phyloP scores from a whole-genome alignment of 2,888 invertebrate species.

The Cephonodes hylas region DNA sequence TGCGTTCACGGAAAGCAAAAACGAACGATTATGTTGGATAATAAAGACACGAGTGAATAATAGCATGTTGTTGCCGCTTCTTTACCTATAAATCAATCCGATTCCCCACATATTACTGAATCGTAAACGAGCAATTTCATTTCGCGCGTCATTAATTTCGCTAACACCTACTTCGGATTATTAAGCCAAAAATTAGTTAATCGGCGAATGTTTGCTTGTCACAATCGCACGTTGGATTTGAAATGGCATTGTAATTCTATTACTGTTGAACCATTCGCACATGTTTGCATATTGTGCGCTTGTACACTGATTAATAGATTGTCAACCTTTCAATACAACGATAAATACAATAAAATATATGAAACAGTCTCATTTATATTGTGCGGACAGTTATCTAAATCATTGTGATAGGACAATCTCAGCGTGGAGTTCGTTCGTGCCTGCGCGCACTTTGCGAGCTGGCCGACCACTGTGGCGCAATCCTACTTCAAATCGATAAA shows the following conservation, averaged over 20 bases:
- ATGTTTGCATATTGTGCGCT: neutral
- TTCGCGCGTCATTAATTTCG: slow-evolving; percentile 2
- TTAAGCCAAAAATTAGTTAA: neutral
- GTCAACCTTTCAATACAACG: slow-evolving; percentile 28
- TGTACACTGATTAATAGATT: slow-evolving; percentile 23
- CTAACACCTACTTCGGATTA: neutral
- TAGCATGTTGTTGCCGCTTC: neutral
- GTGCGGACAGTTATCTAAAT: slow-evolving; percentile 29
- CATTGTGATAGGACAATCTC: slow-evolving; percentile 36
- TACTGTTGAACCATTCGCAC: neutral
- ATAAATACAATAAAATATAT: slow-evolving; percentile 31
- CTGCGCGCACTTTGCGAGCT: slow-evolving; percentile 18
- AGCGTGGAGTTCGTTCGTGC: slow-evolving; percentile 22
- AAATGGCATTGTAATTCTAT: neutral
- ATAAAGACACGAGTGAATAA: neutral
- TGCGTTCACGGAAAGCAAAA: neutral
- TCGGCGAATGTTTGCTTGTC: neutral
- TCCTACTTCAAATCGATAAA: slow-evolving; percentile 34
- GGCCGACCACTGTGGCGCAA: slow-evolving; percentile 29
- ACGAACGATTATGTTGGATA: neutral
- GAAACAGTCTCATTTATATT: slow-evolving; percentile 13
- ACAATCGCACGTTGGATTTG: neutral
- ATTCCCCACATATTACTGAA: neutral
- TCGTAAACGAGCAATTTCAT: neutral
- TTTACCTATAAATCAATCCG: neutral